Conservation (phyloP, 2,797 vertebrate species). For the Galaxias olidus region DNA sequence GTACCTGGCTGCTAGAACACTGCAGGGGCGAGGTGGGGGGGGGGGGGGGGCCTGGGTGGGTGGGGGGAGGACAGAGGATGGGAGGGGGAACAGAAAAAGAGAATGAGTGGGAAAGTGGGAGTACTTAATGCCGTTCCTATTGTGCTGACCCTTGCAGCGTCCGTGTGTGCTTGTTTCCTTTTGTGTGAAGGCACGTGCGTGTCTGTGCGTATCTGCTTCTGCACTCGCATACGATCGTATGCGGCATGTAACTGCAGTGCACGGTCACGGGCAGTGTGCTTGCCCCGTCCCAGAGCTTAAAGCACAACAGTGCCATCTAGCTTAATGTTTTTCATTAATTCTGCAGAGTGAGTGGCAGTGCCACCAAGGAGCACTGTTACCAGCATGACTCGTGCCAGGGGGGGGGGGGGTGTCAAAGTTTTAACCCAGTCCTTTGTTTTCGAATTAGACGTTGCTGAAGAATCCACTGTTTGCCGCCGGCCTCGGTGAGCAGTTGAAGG, state of each 20-base stretch:
- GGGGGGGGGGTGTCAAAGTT: too few relatives aligned
- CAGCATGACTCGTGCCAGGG: too few relatives aligned
- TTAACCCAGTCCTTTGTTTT: not conserved
- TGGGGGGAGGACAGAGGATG: slow-evolving; percentile 6
- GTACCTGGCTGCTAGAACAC: slow-evolving; percentile 6
- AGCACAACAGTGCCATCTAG: slow-evolving; percentile 68
- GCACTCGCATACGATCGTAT: slow-evolving; percentile 1
- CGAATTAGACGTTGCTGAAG: slow-evolving; percentile 77
- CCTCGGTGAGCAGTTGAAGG: slow-evolving; percentile 70
- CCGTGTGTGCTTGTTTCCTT: not conserved
- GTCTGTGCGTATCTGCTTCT: not conserved
- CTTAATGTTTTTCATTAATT: slow-evolving; percentile 48
- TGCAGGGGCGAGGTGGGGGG: not conserved
- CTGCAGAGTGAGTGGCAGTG: slow-evolving; percentile 27
- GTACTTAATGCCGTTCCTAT: not conserved
- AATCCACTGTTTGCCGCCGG: slow-evolving; percentile 70
- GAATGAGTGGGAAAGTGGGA: too few relatives aligned
- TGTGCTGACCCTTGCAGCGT: not conserved
- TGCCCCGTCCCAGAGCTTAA: slow-evolving; percentile 28
- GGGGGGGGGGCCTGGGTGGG: slow-evolving; percentile 2
- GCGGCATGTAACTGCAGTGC: not conserved
- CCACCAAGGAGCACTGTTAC: slow-evolving; percentile 2
- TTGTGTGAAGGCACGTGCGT: not conserved
- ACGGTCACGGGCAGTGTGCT: slow-evolving; percentile 1
- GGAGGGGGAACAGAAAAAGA: not conserved